A percentile compares a stretch with the other conserved stretches of the same genome.
Evolutionary conservation across 2,888 invertebrate genomes (phyloP).

Genomic region (Arctia plantaginis): DNA sequence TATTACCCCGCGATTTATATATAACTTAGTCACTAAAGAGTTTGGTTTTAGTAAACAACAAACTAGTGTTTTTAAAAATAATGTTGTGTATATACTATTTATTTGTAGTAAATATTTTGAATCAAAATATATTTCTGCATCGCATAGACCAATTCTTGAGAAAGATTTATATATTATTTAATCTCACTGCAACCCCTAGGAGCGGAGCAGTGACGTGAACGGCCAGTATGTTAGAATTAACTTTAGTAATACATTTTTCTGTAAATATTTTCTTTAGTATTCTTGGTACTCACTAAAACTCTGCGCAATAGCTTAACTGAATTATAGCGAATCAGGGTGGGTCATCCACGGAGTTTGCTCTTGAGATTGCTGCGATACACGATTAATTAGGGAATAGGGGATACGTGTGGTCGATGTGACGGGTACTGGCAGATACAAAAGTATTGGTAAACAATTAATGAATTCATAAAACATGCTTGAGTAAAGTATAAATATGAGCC

Average conservation of each 20-base stretch:
- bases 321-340: constrained; percentile 68
- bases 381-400: constrained; percentile 82
- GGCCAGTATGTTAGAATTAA: not conserved
- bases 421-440: constrained; percentile 58
- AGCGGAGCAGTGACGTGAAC: not conserved
- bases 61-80: too few relatives aligned
- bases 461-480: too few relatives aligned
- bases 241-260: not conserved
- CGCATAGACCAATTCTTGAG: too few relatives aligned
- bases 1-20: too few relatives aligned
- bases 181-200: too few relatives aligned
- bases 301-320: constrained; percentile 37
- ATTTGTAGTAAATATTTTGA: too few relatives aligned
- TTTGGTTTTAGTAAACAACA: too few relatives aligned
- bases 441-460: constrained; percentile 2
- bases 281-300: not conserved
- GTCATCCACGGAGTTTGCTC: constrained; percentile 77
- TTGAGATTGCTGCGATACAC: constrained; percentile 73
- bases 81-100: too few relatives aligned
- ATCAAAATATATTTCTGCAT: too few relatives aligned
- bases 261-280: not conserved
- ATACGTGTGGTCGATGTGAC: constrained; percentile 71
- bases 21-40: too few relatives aligned
- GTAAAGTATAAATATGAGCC: not conserved
- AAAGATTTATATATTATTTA: too few relatives aligned